phyloP scores from a whole-genome alignment of 2,888 invertebrate species.

The Zeuzera pyrina region DNA sequence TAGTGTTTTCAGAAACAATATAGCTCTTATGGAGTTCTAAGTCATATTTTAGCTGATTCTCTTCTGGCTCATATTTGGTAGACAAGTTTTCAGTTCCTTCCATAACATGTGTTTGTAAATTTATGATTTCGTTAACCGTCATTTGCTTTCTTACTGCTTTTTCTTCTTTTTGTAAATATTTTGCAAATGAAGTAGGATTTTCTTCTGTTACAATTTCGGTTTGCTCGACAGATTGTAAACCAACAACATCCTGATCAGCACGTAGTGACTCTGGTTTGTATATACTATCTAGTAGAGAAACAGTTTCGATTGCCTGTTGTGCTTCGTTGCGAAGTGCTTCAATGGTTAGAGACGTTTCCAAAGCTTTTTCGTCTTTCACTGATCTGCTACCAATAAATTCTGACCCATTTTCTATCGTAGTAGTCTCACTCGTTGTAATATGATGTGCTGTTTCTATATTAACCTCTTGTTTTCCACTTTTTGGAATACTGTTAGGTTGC shows the following conservation, averaged over 20 bases:
- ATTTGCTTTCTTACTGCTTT: conserved; percentile 27
- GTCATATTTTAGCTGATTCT: conserved; percentile 23
- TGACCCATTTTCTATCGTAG: conserved; percentile 34
- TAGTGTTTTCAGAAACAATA: conserved; percentile 32
- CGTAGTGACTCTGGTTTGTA: conserved; percentile 12
- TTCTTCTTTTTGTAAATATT: conserved; percentile 27
- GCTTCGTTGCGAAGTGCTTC: conserved; percentile 28
- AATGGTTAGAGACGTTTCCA: conserved; percentile 17
- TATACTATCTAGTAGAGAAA: conserved; percentile 7
- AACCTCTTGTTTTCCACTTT: conserved; percentile 25
- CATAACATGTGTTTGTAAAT: conserved; percentile 30
- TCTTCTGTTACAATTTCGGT: conserved; percentile 25
- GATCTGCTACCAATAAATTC: conserved; percentile 21
- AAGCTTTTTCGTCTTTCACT: conserved; percentile 26
- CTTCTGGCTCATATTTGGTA: conserved; percentile 20
- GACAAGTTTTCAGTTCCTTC: conserved; percentile 29
- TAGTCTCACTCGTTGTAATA: conserved; percentile 41
- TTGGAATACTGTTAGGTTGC: conserved; percentile 16
- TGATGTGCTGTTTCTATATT: conserved; percentile 34
- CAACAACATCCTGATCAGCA: conserved; percentile 19
- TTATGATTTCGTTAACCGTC: conserved; percentile 31
- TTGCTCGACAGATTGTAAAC: conserved; percentile 22
- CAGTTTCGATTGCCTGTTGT: conserved; percentile 26
- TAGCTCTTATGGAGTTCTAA: conserved; percentile 39
- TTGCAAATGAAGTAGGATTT: conserved; percentile 16